These are phyloP conservation scores for Timandra comae DNA, from an alignment of 2,888 invertebrate species.

Conservation along the genomic window DNA sequence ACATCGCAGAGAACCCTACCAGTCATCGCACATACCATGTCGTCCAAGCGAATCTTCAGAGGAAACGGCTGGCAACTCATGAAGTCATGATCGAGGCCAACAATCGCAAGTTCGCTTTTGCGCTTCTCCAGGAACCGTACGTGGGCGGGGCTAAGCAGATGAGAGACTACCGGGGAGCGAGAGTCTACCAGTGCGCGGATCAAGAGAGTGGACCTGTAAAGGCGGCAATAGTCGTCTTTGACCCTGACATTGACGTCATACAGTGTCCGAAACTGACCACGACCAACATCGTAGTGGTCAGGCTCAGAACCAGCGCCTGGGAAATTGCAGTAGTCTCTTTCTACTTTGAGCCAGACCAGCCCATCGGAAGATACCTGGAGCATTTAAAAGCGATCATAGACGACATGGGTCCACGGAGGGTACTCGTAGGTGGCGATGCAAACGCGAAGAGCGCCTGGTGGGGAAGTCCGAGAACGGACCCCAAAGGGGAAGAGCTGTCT, in stretches of 20 bases:
- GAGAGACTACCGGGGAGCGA: too few species aligned
- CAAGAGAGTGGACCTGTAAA: too few species aligned
- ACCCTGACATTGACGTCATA: too few species aligned
- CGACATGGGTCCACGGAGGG: not conserved
- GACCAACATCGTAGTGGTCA: conserved; percentile 10
- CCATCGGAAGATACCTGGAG: conserved; percentile 7
- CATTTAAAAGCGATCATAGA: conserved; percentile 3
- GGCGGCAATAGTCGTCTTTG: too few species aligned
- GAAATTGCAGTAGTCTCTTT: conserved; percentile 10
- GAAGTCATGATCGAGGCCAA: too few species aligned
- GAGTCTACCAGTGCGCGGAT: too few species aligned
- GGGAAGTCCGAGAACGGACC: not conserved
- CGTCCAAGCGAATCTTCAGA: too few species aligned
- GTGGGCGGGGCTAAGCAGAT: not conserved
- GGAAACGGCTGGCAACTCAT: too few species aligned
- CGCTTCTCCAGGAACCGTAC: not conserved
- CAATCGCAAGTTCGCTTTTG: too few species aligned
- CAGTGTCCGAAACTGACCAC: too few species aligned
- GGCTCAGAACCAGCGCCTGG: conserved; percentile 12
- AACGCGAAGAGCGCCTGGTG: not conserved
- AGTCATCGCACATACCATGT: too few species aligned
- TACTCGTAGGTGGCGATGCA: not conserved
- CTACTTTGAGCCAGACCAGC: conserved; percentile 15
- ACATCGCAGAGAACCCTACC: too few species aligned
- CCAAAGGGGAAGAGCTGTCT: not conserved